Evolutionary conservation across 1,140 invertebrate genomes (phyloP), one percentile per base, ranked within the genome.

Genomic region (Acyrthosiphon pisum): DNA sequence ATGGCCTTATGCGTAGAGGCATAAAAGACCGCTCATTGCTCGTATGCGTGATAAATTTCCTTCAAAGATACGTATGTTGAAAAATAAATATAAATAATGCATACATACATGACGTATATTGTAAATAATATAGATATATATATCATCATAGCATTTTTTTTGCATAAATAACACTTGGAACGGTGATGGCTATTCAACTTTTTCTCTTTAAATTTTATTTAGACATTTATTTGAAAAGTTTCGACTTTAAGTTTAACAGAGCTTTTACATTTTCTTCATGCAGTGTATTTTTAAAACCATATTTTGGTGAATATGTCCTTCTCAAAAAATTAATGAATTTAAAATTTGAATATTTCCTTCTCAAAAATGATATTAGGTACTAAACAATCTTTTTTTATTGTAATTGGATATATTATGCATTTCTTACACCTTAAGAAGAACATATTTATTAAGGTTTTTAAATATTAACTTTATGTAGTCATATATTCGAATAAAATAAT

Each of bases 141-240:
- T 90, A 60, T 91, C 30, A 76, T 68, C 44, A 46, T 86, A n/a
- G 6, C 14, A 30, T 91, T 68, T 76, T 46, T n/a, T 83, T 83
- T 50, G 50, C 44, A 46, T 50, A 91, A 48, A 48, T 91, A 91
- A 91, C 44, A 76, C 48, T 50, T 22, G n/a, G 7, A n/a, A 50
- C n/a, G n/a, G 48, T 88, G 87, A 88, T 88, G 41, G 87, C 46
- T 44, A 23, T 89, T 89, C n/a, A 37, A 89, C 87, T 89, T 89
- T 88, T 53, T 53, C 87, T 53, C 48, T 37, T 89, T 2, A 53
- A 89, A 89, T 89, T 53, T 89, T 89, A 89, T 89, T 89, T 90
- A 91, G 56, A 83, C 90, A 50, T 91, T 91, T 91, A 91, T 91
- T 48, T 83, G 20, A 91, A 91, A 91, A 91, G 90, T 91, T 91